Evolutionary conservation across 2,797 vertebrate genomes (phyloP).

Genomic region (Cheirogaleus major): DNA sequence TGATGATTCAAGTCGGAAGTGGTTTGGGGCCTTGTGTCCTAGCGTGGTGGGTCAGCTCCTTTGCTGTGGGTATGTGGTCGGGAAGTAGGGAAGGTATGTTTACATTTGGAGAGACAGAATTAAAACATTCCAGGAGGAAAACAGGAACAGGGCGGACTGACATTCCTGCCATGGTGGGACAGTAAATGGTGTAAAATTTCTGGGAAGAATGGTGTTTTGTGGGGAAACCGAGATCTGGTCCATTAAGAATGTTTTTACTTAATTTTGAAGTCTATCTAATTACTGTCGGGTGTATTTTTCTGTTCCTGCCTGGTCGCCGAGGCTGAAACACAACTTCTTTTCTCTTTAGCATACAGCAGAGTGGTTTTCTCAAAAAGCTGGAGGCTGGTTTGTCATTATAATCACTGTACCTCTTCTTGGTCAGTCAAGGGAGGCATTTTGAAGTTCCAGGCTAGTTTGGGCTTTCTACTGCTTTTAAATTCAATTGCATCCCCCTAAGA

Average conservation of each 20-base stretch:
- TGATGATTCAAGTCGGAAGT: neutral
- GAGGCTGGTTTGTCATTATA: neutral
- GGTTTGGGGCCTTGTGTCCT: neutral
- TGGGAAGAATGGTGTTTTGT: neutral
- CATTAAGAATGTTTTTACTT: neutral
- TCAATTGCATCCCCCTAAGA: neutral
- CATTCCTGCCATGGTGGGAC: neutral
- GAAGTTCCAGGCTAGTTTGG: neutral
- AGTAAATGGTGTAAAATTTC: neutral
- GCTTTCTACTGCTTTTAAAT: neutral
- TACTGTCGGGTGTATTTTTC: neutral
- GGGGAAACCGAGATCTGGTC: neutral
- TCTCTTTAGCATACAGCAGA: neutral
- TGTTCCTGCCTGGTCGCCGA: neutral
- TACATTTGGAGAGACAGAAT: neutral
- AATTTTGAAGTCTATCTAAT: neutral
- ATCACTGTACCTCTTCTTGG: neutral
- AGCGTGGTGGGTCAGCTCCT: rapidly evolving
- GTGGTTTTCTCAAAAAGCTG: neutral
- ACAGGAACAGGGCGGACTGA: neutral
- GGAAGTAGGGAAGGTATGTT: neutral
- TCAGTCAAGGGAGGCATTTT: neutral
- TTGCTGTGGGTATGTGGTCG: neutral
- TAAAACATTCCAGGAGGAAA: neutral
- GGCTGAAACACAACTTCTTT: neutral